Conservation (phyloP, 2,113 vertebrate genomes). For the Colossoma macropomum region DNA sequence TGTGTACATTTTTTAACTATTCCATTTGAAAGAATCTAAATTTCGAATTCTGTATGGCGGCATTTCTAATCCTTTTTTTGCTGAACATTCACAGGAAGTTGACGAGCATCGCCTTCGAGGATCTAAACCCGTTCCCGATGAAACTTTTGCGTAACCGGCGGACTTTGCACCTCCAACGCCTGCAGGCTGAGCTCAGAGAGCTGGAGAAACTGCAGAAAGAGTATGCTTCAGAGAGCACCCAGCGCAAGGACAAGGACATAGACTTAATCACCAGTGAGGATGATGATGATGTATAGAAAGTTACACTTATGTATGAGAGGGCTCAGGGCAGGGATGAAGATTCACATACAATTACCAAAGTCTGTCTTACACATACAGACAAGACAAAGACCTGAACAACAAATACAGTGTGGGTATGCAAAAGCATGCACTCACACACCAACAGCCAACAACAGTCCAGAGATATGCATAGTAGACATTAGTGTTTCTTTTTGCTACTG, state of each 20-base stretch:
- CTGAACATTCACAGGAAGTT: slow-evolving; percentile 79
- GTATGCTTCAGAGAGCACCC: slow-evolving; percentile 75
- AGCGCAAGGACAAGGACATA: slow-evolving; percentile 67
- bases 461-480: no score
- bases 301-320: neutral
- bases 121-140: slow-evolving; percentile 92
- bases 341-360: no score
- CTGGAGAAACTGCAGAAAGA: slow-evolving; percentile 84
- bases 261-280: slow-evolving; percentile 82
- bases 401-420: no score
- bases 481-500: neutral
- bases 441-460: no score
- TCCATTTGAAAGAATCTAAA: neutral
- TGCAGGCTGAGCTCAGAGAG: slow-evolving; percentile 83
- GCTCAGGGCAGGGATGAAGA: neutral
- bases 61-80: neutral
- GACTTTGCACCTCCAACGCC: slow-evolving; percentile 78
- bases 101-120: slow-evolving; percentile 86
- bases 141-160: slow-evolving; percentile 84
- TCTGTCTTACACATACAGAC: neutral
- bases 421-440: neutral
- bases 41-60: no score
- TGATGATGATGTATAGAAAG: slow-evolving; percentile 79
- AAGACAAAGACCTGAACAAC: no score
- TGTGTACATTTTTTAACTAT: neutral